Base-by-base conservation (phyloP, 2,888 invertebrate genomes). In the Drosophila neotestacea region DNA sequence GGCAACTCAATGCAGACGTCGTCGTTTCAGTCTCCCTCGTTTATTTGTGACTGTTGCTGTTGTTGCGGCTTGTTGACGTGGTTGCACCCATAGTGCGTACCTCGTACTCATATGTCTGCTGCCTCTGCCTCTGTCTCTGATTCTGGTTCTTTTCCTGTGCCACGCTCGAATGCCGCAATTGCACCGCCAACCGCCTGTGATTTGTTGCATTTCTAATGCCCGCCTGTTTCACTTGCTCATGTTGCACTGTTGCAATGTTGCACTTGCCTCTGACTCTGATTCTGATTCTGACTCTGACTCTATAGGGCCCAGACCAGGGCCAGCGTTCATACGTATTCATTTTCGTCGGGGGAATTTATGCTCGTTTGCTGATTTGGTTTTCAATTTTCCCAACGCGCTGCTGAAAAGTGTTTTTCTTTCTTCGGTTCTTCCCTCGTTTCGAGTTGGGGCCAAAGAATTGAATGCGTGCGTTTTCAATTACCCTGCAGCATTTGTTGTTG, bases 201-300 rank as follows among this genome's bases (percentile, higher is more conserved):
- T 85, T 85, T 85, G 84, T 85, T 85, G 84, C 84, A 85, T 85
- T 85, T 85, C 84, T 85, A 85, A 85, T 85, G 84, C 84, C 84
- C 73, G 85, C 73, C 81, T 78, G 85, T 79, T 83, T 75, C 81
- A 79, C 79, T 79, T 80, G 81, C 79, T 73, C 82, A 78, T 82
- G 81, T 70, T 75, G 73, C 79, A 68, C 28, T 46, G 70, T 56
- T 60, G 61, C 58, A 50, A 48, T 61, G 66, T 56, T 58, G 70
- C 77, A 81, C 81, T 79, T 83, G 83, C 78, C 71, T 27, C 63
- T 10, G 48, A 28, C 56, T 32, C 51, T 39, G 52, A 59, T 60
- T 32, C 51, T 39, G 52, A 59, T 60, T 16, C 58, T 10, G 48
- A 32, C 56, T 38, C 51, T 39, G 48, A 55, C 34, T 50, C 47